Base-by-base conservation (phyloP, 2,113 vertebrate genomes). In the Gracilinanus agilis region DNA sequence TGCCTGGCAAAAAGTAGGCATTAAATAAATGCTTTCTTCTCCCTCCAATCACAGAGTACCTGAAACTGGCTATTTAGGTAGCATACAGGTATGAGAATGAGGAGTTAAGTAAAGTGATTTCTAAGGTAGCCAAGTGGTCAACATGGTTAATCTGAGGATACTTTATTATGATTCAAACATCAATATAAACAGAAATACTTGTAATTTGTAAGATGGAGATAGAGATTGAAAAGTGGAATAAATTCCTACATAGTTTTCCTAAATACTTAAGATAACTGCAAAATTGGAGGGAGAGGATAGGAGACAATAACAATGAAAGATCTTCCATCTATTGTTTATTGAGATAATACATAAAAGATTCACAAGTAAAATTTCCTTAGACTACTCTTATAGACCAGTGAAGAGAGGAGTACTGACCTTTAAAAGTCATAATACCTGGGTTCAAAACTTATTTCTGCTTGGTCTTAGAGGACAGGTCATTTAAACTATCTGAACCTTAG, bases 141-240 rank as follows among this genome's bases (percentile, higher is more conserved):
- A 25, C 58, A 53, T 24, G 91, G 90, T 95, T 55, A 91, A 92
- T 94, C 88, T 92, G 90, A 91, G 53, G 44, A 91, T 92, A 95
- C 95, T 56, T 96, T 75, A 92, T 96, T 75, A 92, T 1, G 2
- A 90, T 92, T 90, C 94, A 96, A 95, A 96, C 75, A 88, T 53
- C 92, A 93, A 98, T 53, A 92, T 91, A 95, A 96, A 91, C 88
- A 93, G 49, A 90, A 75, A n/a, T n/a, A 75, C 1, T 75, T 75
- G 5, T 67, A 34, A 34, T 34, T 67, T 34, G 12, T 24, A 16
- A 75, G 67, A n/a, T 4, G n/a, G 9, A 67, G 61, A 75, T 75
- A 75, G 13, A 75, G 29, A n/a, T 75, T 67, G 13, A 67, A 34
- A 67, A 75, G 4, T 75, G 67, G 16, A n/a, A 83, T 23, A 83